Evolutionary conservation across 2,113 vertebrate genomes (phyloP).

Genomic region (Zingel zingel): DNA sequence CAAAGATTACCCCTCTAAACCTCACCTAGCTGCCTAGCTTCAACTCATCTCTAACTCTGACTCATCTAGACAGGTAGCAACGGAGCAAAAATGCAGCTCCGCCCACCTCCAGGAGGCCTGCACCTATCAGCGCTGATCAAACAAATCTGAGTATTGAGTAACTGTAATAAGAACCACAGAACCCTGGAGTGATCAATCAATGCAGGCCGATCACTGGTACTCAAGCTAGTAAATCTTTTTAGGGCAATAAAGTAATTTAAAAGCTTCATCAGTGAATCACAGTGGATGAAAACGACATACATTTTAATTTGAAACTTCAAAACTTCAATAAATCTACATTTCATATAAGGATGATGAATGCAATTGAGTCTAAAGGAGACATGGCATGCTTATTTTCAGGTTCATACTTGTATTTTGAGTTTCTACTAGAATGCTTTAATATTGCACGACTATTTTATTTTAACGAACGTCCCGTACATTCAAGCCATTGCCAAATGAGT

Average conservation of each 20-base stretch:
- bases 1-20: constrained; percentile 42
- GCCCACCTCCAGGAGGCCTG: constrained; percentile 4
- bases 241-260: not conserved
- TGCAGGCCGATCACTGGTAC: not conserved
- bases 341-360: not conserved
- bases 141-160: constrained; percentile 24
- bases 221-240: constrained; percentile 5
- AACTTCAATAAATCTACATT: not conserved
- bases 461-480: no score
- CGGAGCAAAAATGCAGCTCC: constrained; percentile 44
- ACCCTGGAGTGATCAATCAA: constrained; percentile 27
- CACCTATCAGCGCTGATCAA: constrained; percentile 38
- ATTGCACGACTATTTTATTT: no score
- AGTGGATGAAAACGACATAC: not conserved
- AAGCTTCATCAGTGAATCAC: not conserved
- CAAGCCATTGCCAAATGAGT: no score
- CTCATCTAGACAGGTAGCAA: constrained; percentile 48
- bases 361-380: no score
- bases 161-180: constrained; percentile 1
- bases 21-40: constrained; percentile 42
- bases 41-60: constrained; percentile 5
- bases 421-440: no score
- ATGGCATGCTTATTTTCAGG: no score
- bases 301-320: not conserved
- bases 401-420: no score